Evolutionary conservation across 2,113 vertebrate genomes (phyloP).

Genomic region (Misgurnus mizolepis): DNA sequence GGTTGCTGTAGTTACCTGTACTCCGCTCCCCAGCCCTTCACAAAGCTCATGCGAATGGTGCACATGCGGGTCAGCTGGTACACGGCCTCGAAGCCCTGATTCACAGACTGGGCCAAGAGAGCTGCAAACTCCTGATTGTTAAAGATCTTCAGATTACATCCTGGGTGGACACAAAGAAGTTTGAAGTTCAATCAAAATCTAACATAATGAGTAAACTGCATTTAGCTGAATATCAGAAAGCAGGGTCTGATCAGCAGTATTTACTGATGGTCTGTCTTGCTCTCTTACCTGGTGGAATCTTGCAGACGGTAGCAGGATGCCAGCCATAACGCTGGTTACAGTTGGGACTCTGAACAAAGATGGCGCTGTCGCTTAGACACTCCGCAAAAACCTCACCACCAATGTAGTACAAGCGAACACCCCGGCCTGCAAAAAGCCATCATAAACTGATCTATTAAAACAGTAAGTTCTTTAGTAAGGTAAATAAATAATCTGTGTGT

Average conservation of each 20-base stretch:
- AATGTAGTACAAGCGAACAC: constrained; percentile 96
- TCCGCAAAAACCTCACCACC: constrained; percentile 98
- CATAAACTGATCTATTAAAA: no score
- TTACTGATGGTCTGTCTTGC: no score
- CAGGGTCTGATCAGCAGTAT: neutral
- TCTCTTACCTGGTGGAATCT: constrained; percentile 93
- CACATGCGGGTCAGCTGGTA: constrained; percentile 99
- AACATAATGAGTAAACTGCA: neutral
- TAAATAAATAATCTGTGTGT: no score
- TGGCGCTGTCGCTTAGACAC: constrained; percentile 98
- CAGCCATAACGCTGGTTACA: constrained; percentile 99
- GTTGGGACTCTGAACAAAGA: constrained; percentile 98
- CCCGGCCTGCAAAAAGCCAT: constrained; percentile 77
- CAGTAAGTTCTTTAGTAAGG: no score
- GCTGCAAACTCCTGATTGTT: constrained; percentile 99
- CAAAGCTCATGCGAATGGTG: constrained; percentile 98
- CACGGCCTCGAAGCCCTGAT: constrained; percentile 97
- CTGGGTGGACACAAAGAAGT: constrained; percentile 65
- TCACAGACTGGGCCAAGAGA: constrained; percentile 94
- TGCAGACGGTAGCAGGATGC: constrained; percentile 98
- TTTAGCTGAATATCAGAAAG: neutral
- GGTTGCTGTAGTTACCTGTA: constrained; percentile 82
- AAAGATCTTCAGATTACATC: constrained; percentile 98
- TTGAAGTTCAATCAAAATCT: neutral
- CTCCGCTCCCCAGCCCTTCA: constrained; percentile 97